Percentiles rank a stretch among this genome's conserved stretches.
Evolutionary conservation across 2,888 invertebrate genomes (phyloP).

Genomic region (Leptopilina myrica): DNA sequence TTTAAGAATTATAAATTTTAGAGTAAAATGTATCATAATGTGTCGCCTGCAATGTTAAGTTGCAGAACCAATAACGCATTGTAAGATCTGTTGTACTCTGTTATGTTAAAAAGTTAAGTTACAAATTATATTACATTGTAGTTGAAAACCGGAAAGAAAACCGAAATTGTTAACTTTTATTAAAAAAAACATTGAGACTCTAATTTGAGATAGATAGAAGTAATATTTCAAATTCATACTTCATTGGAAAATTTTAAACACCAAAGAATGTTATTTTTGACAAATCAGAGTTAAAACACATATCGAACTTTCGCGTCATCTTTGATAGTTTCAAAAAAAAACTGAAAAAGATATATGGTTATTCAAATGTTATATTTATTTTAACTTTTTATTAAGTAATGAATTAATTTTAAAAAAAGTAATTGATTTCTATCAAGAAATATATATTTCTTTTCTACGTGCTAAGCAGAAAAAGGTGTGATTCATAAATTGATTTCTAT

Average conservation of each 20-base stretch:
- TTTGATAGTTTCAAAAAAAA: conserved; percentile 5
- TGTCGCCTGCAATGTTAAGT: conserved; percentile 51
- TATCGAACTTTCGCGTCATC: conserved; percentile 28
- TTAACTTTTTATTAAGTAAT: not conserved
- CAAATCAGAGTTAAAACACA: conserved; percentile 31
- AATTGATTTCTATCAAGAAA: not conserved
- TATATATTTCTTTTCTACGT: conserved; percentile 29
- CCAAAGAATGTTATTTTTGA: not conserved
- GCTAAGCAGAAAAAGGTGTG: conserved; percentile 15
- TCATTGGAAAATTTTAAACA: conserved; percentile 6
- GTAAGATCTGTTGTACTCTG: conserved; percentile 42
- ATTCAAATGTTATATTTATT: conserved; percentile 22
- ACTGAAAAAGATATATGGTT: not conserved
- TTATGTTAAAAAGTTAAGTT: conserved; percentile 25
- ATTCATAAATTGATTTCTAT: conserved; percentile 5
- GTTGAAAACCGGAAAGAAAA: conserved; percentile 8
- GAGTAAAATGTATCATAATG: conserved; percentile 59
- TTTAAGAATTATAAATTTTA: conserved; percentile 46
- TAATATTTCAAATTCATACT: not conserved
- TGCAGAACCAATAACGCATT: conserved; percentile 23
- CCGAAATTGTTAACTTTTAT: conserved; percentile 13
- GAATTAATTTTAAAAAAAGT: not conserved
- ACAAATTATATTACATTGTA: conserved; percentile 7
- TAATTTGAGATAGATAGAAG: conserved; percentile 7
- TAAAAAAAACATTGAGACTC: not conserved